phyloP scores from a whole-genome alignment of 2,888 invertebrate species.

The Prosapia bicincta region DNA sequence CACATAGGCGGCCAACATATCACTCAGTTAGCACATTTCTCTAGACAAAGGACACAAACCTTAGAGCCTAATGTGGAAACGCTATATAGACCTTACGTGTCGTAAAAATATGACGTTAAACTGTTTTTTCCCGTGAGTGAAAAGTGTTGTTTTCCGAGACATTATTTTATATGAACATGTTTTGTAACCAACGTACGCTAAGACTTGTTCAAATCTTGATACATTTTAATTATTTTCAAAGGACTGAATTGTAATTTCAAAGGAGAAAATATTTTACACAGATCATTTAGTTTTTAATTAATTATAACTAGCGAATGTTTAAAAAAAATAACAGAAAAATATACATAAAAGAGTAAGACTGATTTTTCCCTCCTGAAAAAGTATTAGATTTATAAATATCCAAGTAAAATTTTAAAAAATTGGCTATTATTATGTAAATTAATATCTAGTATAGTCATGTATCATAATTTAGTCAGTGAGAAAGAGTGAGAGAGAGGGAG shows the following conservation, averaged over 20 bases:
- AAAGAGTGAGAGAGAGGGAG: too few relatives aligned
- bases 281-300: not conserved
- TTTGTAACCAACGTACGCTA: not conserved
- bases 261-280: not conserved
- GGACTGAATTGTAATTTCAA: not conserved
- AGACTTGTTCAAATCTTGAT: too few relatives aligned
- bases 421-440: too few relatives aligned
- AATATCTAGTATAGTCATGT: too few relatives aligned
- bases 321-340: constrained; percentile 17
- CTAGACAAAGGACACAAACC: constrained; percentile 7
- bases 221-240: not conserved
- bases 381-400: too few relatives aligned
- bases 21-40: constrained; percentile 19
- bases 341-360: not conserved
- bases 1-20: constrained; percentile 14
- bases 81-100: constrained; percentile 47
- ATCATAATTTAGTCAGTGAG: too few relatives aligned
- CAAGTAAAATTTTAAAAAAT: too few relatives aligned
- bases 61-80: constrained; percentile 41
- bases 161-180: not conserved
- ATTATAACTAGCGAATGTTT: constrained; percentile 7
- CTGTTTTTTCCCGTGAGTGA: too few relatives aligned
- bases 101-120: constrained; percentile 28
- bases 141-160: not conserved
- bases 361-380: too few relatives aligned